phyloP scores from a whole-genome alignment of 2,888 invertebrate genomes.

The Stenodema calcarata region DNA sequence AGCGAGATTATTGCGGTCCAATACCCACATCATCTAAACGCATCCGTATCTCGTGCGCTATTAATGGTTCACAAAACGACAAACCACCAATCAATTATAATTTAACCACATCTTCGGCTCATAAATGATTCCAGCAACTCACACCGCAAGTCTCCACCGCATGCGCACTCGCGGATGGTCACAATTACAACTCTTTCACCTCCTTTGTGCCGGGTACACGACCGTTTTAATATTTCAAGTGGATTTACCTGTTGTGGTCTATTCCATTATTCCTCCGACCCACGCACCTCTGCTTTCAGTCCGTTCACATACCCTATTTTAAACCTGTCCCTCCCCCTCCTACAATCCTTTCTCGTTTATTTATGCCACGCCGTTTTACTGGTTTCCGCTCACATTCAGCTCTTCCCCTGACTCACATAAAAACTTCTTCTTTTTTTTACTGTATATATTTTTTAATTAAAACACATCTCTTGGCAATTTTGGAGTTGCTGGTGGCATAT shows the following conservation, averaged over 20 bases:
- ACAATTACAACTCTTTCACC: background rate
- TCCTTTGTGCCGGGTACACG: background rate
- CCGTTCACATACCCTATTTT: background rate
- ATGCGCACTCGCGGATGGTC: background rate
- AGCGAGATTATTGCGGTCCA: too few relatives aligned
- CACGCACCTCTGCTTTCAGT: background rate
- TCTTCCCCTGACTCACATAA: background rate
- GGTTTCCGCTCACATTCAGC: constrained; percentile 26
- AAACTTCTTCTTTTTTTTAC: background rate
- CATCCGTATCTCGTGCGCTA: too few relatives aligned
- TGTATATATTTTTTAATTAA: background rate
- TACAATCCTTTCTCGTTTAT: background rate
- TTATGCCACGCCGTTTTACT: background rate
- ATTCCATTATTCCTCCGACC: constrained; percentile 19
- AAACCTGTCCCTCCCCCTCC: background rate
- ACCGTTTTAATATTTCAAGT: constrained; percentile 24
- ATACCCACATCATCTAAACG: too few relatives aligned
- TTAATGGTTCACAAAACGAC: too few relatives aligned
- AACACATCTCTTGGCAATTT: background rate
- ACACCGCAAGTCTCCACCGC: background rate
- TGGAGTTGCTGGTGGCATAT: background rate
- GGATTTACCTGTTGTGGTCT: constrained; percentile 31
- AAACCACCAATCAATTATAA: too few relatives aligned
- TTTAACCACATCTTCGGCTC: too few relatives aligned
- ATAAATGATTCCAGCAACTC: too few relatives aligned